These are phyloP conservation scores for Drosophila asahinai DNA, from an alignment of 1,140 invertebrate genomes.

Conservation along the genomic window DNA sequence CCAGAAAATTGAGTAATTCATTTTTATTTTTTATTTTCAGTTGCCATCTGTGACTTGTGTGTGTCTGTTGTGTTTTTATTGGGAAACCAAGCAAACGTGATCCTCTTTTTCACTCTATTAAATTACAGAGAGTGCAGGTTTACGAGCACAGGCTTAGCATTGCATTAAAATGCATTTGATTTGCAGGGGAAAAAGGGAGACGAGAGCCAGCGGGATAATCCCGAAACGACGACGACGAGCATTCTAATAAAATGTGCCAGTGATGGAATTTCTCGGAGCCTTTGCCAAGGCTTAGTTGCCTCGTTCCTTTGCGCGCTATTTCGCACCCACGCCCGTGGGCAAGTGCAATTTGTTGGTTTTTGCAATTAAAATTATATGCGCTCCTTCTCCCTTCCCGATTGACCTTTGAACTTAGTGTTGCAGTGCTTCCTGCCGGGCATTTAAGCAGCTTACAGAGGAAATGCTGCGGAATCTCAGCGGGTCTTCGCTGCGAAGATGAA, in stretches of 20 bases:
- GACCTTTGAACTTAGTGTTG: constrained; percentile 43
- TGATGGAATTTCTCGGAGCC: constrained; percentile 11
- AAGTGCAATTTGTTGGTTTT: constrained; percentile 49
- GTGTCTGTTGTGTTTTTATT: no score
- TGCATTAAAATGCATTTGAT: not conserved
- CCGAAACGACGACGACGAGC: no score
- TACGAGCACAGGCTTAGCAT: not conserved
- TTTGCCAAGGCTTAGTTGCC: not conserved
- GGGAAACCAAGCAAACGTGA: no score
- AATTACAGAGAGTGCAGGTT: not conserved
- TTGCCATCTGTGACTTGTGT: no score
- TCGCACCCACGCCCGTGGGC: constrained; percentile 7
- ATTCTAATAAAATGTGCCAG: constrained; percentile 8
- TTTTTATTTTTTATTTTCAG: no score
- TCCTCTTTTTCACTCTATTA: not conserved
- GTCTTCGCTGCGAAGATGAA: no score
- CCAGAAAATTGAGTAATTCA: no score
- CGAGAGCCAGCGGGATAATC: not conserved
- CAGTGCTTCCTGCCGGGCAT: not conserved
- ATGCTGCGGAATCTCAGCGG: not conserved
- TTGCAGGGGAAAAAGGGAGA: not conserved
- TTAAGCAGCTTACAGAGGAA: constrained; percentile 34
- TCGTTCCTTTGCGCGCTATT: not conserved
- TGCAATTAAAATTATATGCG: constrained; percentile 47
- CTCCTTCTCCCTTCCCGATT: no score